Evolutionary conservation across 2,888 invertebrate genomes (phyloP).

Genomic region (Harpagoxenus sublaevis): DNA sequence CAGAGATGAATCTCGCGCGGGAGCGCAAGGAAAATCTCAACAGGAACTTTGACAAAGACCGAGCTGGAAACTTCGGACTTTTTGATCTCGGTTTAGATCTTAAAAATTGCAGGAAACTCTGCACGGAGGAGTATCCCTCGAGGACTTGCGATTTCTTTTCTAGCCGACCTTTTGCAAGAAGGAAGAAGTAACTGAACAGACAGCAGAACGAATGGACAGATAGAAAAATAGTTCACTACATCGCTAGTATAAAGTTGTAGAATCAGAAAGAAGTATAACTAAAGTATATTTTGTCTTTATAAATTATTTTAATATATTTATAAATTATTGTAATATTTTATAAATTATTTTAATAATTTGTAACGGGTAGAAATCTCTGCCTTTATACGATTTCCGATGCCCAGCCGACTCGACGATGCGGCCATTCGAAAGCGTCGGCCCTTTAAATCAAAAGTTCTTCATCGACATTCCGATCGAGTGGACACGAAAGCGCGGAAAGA

Average conservation of each 20-base stretch:
- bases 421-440: conserved; percentile 47
- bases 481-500: conserved; percentile 54
- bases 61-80: conserved; percentile 50
- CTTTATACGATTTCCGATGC: neutral
- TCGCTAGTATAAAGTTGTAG: neutral
- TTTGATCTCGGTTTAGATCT: conserved; percentile 53
- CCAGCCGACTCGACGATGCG: conserved; percentile 22
- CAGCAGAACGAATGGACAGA: conserved; percentile 10
- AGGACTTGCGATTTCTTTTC: conserved; percentile 49
- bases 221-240: conserved; percentile 24
- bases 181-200: conserved; percentile 20
- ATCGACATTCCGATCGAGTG: conserved; percentile 57
- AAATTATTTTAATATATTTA: too few species aligned
- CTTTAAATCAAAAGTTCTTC: conserved; percentile 58
- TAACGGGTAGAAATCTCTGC: neutral
- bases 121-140: conserved; percentile 24
- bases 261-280: conserved; percentile 1
- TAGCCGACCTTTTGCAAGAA: neutral
- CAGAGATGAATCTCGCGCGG: conserved; percentile 41
- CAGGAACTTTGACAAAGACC: conserved; percentile 54
- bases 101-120: conserved; percentile 55
- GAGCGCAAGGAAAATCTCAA: conserved; percentile 50
- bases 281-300: too few species aligned
- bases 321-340: too few species aligned
- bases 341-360: conserved; percentile 5